These are phyloP conservation scores for Phaetusa simplex DNA, from an alignment of 2,113 vertebrate genomes.

Conservation along the genomic window DNA sequence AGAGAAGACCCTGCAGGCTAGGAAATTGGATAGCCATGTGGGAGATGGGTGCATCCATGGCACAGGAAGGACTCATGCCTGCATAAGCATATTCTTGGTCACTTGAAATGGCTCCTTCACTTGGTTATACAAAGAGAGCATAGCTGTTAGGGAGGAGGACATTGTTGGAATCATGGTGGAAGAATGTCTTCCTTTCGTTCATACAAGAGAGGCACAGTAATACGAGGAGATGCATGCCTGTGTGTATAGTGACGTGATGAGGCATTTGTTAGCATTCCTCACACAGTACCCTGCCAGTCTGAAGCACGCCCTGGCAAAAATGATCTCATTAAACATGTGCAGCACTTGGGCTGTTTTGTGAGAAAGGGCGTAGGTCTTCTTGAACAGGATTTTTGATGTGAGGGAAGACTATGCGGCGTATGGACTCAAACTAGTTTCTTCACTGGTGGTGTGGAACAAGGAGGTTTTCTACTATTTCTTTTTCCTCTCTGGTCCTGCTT, in stretches of 20 bases:
- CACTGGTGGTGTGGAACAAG: neutral
- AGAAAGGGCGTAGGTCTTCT: neutral
- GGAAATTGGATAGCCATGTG: accelerated
- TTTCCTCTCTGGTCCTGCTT: neutral
- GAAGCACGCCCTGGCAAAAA: neutral
- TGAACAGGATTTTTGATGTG: neutral
- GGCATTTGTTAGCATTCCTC: neutral
- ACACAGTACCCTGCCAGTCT: neutral
- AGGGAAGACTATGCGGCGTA: neutral
- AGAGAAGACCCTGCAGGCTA: neutral
- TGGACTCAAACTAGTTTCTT: neutral
- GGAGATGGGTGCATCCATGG: neutral
- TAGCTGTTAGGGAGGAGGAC: neutral
- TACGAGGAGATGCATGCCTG: neutral
- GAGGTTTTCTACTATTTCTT: neutral
- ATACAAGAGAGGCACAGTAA: neutral
- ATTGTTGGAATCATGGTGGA: accelerated
- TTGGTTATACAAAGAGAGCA: neutral
- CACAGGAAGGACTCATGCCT: accelerated
- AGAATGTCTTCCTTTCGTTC: neutral
- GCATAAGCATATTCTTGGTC: neutral
- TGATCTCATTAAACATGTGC: neutral
- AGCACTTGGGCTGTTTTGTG: neutral
- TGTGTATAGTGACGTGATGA: neutral
- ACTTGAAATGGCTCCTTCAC: neutral